Evolutionary conservation across 2,888 invertebrate genomes (phyloP), one percentile per base, ranked within the genome.

Genomic region (Pocota personata): DNA sequence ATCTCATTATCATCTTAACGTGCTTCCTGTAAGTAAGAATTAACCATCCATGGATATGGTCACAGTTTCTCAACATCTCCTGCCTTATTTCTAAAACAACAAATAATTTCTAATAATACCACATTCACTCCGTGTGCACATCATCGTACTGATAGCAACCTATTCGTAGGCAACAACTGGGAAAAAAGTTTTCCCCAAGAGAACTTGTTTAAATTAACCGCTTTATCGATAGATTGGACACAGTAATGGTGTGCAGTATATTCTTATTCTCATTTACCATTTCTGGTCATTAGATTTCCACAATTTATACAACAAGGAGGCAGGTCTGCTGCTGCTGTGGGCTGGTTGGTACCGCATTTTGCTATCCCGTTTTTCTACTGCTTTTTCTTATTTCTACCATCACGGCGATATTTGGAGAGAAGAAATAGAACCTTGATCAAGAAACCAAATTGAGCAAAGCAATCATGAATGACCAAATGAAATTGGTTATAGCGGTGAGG

Each of bases 391-490:
- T 8, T 30, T 32, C 5, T 40, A 1, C 14, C 14, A 14, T 32
- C 14, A 10, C 52, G 30, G 32, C 7, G 27, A 16, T 55, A 32
- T 24, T 19, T 35, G 35, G 6, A 57, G 57, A 10, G 21, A 37
- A 37, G 50, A 37, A 67, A 12, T 40, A 37, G 52, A 37, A 69
- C 27, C 55, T 46, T 16, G 60, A 62, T 43, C 52, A 43, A 52
- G n/a, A 60, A 82, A 37, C 62, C 48, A 76, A 76, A 76, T 82
- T 71, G 82, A 82, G 52, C 30, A 72, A 62, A 52, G 72, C 67
- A 67, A 83, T 78, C 80, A 80, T 87, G 87, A 87, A 87, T 87
- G 87, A 87, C 87, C 87, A 82, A 87, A 75, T 46, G 69, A 71
- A 69, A 86, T 77, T 82, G 82, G 64, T 14, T 72, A 32, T 16